A percentile compares a stretch with the other conserved stretches of the same genome.
Conservation (phyloP, 2,113 vertebrate genomes). For the Tupaia tana region DNA sequence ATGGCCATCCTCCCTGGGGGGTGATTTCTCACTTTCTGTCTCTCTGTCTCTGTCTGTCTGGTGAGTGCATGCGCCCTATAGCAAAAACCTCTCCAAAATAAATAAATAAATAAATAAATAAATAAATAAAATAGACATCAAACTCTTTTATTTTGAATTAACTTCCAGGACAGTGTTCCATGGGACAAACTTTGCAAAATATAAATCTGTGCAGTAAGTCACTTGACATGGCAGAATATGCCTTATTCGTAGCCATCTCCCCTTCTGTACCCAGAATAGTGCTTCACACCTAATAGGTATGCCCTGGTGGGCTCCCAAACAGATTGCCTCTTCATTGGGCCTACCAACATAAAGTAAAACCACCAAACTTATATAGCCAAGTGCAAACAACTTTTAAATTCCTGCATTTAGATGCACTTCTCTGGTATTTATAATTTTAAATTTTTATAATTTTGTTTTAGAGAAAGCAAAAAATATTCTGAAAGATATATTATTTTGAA, state of each 20-base stretch:
- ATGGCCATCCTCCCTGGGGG: too few species aligned
- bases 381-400: neutral
- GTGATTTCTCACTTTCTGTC: too few species aligned
- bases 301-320: neutral
- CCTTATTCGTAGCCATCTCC: neutral
- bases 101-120: too few species aligned
- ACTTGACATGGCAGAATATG: neutral
- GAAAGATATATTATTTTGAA: constrained; percentile 10
- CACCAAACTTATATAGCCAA: neutral
- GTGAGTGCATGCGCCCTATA: too few species aligned
- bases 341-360: neutral
- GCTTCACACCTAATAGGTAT: neutral
- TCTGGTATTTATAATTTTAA: neutral
- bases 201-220: neutral
- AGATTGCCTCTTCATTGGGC: neutral
- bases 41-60: too few species aligned
- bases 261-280: neutral
- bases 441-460: neutral
- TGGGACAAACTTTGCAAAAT: neutral
- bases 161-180: neutral
- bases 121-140: too few species aligned
- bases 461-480: neutral
- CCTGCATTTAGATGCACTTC: neutral
- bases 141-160: neutral
- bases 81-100: too few species aligned